Evolutionary conservation across 1,140 invertebrate genomes (phyloP).

Genomic region (Arctopsyche grandis): DNA sequence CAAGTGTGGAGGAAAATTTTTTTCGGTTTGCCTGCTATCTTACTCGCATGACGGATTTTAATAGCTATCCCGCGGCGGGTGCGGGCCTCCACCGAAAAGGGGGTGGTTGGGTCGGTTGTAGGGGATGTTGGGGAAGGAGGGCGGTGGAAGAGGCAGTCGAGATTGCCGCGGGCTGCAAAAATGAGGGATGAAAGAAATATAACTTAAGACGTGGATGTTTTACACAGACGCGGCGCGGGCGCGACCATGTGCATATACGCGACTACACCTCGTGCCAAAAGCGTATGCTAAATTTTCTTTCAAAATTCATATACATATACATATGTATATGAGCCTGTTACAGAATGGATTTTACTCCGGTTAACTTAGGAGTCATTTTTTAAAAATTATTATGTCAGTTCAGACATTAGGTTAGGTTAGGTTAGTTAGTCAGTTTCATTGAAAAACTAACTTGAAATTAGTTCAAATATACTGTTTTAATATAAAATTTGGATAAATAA

Average conservation of each 20-base stretch:
- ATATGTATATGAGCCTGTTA: too few species aligned
- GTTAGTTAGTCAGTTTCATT: too few species aligned
- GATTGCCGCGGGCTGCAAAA: constrained; percentile 70
- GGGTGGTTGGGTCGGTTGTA: constrained; percentile 40
- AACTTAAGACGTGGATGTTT: constrained; percentile 70
- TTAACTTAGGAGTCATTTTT: too few species aligned
- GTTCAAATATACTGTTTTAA: too few species aligned
- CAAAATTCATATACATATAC: too few species aligned
- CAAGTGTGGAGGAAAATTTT: constrained; percentile 43
- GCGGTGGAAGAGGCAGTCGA: constrained; percentile 62
- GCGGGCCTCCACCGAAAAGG: constrained; percentile 55
- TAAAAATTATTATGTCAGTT: too few species aligned
- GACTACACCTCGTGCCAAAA: neutral
- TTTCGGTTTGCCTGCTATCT: constrained; percentile 50
- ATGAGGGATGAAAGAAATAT: constrained; percentile 71
- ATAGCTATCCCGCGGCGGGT: constrained; percentile 58
- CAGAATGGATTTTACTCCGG: too few species aligned
- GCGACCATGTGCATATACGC: constrained; percentile 33
- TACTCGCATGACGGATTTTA: constrained; percentile 55
- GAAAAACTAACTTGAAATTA: too few species aligned
- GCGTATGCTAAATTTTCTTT: too few species aligned
- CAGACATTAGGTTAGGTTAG: too few species aligned
- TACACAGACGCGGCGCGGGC: constrained; percentile 55
- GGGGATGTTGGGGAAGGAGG: constrained; percentile 46
- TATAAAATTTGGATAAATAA: too few species aligned